These are phyloP conservation scores for Sclerurus mexicanus DNA, from an alignment of 2,113 vertebrate species.

Conservation along the genomic window DNA sequence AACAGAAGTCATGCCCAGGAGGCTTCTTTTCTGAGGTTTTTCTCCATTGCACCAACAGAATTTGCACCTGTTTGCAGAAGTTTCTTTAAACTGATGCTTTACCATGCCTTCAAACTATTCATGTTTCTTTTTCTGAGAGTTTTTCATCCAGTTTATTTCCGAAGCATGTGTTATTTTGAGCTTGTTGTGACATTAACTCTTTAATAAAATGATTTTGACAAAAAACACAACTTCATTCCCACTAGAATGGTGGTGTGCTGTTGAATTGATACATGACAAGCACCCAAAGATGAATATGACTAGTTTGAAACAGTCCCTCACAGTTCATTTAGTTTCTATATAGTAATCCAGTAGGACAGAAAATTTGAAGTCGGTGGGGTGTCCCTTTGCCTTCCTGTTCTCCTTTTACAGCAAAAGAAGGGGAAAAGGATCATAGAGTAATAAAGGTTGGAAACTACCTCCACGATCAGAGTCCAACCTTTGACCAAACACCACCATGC, in stretches of 20 bases:
- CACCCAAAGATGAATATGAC: neutral
- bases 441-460: neutral
- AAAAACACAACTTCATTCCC: neutral
- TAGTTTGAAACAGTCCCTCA: neutral
- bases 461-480: neutral
- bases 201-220: constrained; percentile 73
- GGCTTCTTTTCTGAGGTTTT: neutral
- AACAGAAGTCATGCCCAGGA: neutral
- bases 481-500: neutral
- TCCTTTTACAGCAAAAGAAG: neutral
- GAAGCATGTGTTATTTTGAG: constrained; percentile 55
- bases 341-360: neutral
- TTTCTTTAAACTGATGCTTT: constrained; percentile 17
- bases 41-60: constrained; percentile 12
- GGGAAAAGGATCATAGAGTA: neutral
- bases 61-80: constrained; percentile 4
- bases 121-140: neutral
- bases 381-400: neutral
- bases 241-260: neutral
- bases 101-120: constrained; percentile 24
- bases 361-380: neutral
- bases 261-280: neutral
- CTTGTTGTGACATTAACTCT: constrained; percentile 55
- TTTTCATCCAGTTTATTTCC: constrained; percentile 45
- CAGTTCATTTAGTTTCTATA: neutral